Conservation (phyloP, 2,113 vertebrate genomes). For the Anthoscopus minutus region DNA sequence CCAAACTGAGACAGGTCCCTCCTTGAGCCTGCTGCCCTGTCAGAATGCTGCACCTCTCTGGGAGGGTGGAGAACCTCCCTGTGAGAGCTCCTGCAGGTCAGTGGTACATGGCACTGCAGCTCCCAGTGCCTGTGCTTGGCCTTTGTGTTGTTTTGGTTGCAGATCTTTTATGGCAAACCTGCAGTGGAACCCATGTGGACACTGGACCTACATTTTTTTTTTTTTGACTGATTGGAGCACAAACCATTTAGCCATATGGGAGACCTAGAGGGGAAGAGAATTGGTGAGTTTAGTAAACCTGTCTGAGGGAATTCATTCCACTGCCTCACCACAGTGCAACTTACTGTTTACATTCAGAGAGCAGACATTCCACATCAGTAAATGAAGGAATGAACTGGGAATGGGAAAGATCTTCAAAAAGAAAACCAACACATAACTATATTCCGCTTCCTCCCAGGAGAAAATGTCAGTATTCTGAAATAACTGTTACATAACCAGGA, state of each 20-base stretch:
- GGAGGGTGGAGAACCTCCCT: neutral
- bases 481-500: neutral
- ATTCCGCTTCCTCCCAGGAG: neutral
- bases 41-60: neutral
- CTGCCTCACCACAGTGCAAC: neutral
- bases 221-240: neutral
- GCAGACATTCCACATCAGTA: neutral
- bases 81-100: neutral
- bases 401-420: neutral
- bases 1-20: neutral
- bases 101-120: neutral
- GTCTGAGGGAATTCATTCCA: neutral
- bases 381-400: neutral
- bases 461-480: neutral
- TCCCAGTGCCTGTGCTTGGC: neutral
- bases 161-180: neutral
- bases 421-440: neutral
- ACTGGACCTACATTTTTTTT: neutral
- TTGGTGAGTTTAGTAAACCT: neutral
- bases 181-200: neutral
- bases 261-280: neutral
- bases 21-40: neutral
- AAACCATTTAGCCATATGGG: neutral
- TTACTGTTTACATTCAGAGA: neutral
- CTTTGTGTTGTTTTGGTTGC: neutral